Percentiles rank a stretch among this genome's conserved stretches.
phyloP scores from a whole-genome alignment of 2,113 vertebrate species.

The Globicephala melas region DNA sequence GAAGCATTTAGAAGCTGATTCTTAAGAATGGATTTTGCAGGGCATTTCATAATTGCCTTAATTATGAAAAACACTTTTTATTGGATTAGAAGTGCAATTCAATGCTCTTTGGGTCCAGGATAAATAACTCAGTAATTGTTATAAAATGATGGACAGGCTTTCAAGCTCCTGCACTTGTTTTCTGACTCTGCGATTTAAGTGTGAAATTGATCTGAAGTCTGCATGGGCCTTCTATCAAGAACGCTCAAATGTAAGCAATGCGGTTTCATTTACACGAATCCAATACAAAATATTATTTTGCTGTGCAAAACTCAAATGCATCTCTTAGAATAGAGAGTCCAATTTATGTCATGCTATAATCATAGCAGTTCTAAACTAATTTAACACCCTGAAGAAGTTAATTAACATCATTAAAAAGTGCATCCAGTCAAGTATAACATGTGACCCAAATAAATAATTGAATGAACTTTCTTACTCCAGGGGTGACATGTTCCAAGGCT shows the following conservation, averaged over 20 bases:
- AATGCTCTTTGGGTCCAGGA: slow-evolving; percentile 56
- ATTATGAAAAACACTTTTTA: slow-evolving; percentile 72
- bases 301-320: slow-evolving; percentile 59
- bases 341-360: slow-evolving; percentile 77
- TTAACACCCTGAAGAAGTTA: slow-evolving; percentile 87
- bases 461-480: slow-evolving; percentile 79
- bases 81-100: slow-evolving; percentile 69
- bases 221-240: slow-evolving; percentile 67
- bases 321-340: slow-evolving; percentile 61
- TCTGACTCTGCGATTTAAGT: slow-evolving; percentile 68
- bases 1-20: slow-evolving; percentile 3
- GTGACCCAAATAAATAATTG: slow-evolving; percentile 87
- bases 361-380: slow-evolving; percentile 79
- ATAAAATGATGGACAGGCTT: slow-evolving; percentile 54
- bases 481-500: slow-evolving; percentile 77
- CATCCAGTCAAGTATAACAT: slow-evolving; percentile 84
- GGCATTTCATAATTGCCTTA: slow-evolving; percentile 48
- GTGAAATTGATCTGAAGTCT: slow-evolving; percentile 71
- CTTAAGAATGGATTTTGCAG: slow-evolving; percentile 40
- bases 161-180: slow-evolving; percentile 49
- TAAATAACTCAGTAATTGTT: slow-evolving; percentile 42
- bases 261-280: slow-evolving; percentile 49
- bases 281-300: slow-evolving; percentile 60
- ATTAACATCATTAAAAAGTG: slow-evolving; percentile 88
- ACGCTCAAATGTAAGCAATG: slow-evolving; percentile 38